Evolutionary conservation across 2,888 invertebrate species (phyloP), one percentile per base, ranked within the genome.

Genomic region (Tinea trinotella): DNA sequence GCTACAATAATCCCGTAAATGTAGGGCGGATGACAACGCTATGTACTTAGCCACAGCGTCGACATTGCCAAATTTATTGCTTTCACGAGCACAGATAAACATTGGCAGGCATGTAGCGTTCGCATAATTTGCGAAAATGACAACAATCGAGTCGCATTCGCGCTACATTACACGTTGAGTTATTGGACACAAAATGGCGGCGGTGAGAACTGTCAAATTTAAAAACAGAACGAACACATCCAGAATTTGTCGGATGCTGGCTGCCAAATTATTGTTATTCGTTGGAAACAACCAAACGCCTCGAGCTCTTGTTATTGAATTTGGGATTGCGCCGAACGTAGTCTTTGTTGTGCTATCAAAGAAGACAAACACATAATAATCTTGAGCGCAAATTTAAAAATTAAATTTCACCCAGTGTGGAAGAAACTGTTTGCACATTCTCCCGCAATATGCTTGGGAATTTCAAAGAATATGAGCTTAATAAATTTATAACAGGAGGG

Each of bases 261-360:
- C 70, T 77, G 77, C 80, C 80, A 83, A 83, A 83, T 81, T 79
- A 84, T 82, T 84, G 76, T 81, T 81, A 83, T 84, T 83, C 81
- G 72, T 65, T 67, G 64, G 71, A 71, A 73, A 71, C 63, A 56
- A 61, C 54, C 35, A n/a, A n/a, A 58, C 62, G 57, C 59, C 63
- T 57, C 68, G 66, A 62, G 64, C 66, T 65, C 65, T 70, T 78
- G 76, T 80, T 82, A 84, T 84, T 84, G 78, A 81, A 81, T 82
- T 81, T 76, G 61, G 67, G 64, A 77, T 70, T 74, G 73, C 70
- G 65, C 66, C 67, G 71, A 68, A 68, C 67, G 71, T 64, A 66
- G 70, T 69, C 65, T 70, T 73, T 74, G 71, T 69, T 64, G 66
- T 64, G 64, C 63, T 64, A 67, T 69, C 65, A 63, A 66, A 19